Percentiles rank a stretch among this genome's conserved stretches.
phyloP scores from a whole-genome alignment of 2,113 vertebrate species.

The Pterocles orientalis region DNA sequence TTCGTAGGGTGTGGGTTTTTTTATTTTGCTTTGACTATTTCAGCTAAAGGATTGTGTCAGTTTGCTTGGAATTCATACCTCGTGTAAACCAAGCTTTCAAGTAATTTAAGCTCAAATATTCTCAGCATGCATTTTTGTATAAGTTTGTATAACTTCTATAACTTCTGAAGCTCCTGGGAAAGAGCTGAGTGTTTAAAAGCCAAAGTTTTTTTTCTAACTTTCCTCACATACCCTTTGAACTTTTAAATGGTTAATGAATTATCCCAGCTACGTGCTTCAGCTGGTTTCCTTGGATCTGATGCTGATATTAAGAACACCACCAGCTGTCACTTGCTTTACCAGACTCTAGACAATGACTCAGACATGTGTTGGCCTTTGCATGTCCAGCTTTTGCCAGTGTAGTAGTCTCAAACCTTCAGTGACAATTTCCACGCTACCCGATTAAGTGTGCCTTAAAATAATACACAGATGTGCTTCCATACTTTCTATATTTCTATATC shows the following conservation, averaged over 20 bases:
- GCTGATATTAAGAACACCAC: conserved; percentile 49
- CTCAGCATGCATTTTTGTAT: background rate
- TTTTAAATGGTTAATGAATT: conserved; percentile 40
- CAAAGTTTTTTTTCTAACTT: conserved; percentile 5
- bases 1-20: background rate
- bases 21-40: background rate
- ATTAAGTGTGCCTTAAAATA: background rate
- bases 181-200: background rate
- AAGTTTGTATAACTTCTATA: background rate
- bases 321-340: conserved; percentile 45
- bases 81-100: background rate
- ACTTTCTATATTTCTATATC: background rate
- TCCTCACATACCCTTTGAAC: conserved; percentile 32
- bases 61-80: background rate
- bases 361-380: conserved; percentile 31
- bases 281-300: conserved; percentile 44
- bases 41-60: background rate
- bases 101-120: conserved; percentile 1
- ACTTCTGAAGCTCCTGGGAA: background rate
- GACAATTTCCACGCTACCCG: background rate
- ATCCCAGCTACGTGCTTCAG: conserved; percentile 39
- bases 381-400: background rate
- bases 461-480: background rate
- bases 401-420: background rate
- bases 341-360: conserved; percentile 48